Percentiles rank a stretch among this genome's conserved stretches.
Conservation (phyloP, 1,140 invertebrate genomes). For the Steinernema feltiae region DNA sequence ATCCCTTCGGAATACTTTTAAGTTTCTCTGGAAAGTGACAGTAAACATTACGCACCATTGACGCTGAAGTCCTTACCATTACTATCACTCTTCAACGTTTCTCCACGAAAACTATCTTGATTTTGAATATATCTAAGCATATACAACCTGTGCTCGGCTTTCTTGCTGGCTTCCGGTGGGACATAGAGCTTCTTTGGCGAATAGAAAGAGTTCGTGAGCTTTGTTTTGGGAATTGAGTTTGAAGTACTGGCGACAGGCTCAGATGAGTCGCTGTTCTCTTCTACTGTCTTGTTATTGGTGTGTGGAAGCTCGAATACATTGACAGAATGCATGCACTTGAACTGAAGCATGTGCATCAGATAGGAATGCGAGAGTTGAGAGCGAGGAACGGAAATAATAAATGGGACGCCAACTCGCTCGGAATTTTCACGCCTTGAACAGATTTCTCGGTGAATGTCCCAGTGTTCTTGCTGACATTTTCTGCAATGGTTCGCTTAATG, state of each 20-base stretch:
- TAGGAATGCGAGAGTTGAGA: conserved; percentile 61
- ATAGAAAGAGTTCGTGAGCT: background rate
- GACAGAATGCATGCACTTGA: conserved; percentile 57
- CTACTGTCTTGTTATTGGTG: conserved; percentile 30
- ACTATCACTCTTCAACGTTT: background rate
- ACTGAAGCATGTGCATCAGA: conserved; percentile 42
- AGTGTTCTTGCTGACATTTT: conserved; percentile 60
- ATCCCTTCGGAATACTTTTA: background rate
- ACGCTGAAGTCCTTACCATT: background rate
- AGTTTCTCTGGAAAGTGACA: background rate
- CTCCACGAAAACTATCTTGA: background rate
- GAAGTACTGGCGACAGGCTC: background rate
- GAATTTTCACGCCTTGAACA: conserved; percentile 55
- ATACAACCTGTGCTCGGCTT: conserved; percentile 22
- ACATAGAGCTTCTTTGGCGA: conserved; percentile 9
- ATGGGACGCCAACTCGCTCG: conserved; percentile 61
- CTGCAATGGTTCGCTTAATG: conserved; percentile 43
- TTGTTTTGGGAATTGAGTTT: background rate
- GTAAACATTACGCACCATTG: background rate
- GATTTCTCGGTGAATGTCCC: conserved; percentile 58
- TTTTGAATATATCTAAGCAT: background rate
- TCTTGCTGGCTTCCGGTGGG: conserved; percentile 23
- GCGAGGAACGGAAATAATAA: conserved; percentile 61
- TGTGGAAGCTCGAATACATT: conserved; percentile 59
- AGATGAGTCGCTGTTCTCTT: conserved; percentile 7